Base-by-base conservation (phyloP, 2,888 invertebrate species). In the Thera obeliscata region DNA sequence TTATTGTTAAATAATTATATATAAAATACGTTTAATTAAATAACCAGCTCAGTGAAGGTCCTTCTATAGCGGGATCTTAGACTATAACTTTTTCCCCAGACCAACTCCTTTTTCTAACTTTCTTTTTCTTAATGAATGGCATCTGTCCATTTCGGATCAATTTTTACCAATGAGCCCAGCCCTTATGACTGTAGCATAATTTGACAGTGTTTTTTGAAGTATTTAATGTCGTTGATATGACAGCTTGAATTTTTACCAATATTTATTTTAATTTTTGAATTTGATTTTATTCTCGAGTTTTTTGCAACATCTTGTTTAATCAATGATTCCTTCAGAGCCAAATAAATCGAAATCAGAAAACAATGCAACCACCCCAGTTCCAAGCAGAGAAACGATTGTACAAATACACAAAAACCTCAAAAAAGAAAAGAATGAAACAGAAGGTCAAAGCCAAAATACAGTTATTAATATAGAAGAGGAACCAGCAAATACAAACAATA, bases 391-490 rank as follows among this genome's bases (percentile, higher is more conserved):
- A 33, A 52, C 8, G 3, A 3, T 46, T 46, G 22, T 8, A 11
- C 36, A 56, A 5, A 12, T 48, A 38, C 56, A 35, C 38, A 49
- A 49, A 11, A 41, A 38, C 8, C 46, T 11, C 9, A 48, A 54
- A 49, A 63, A n/a, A 43, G 50, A n/a, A 22, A 43, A 63, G 1
- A 35, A 9, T 4, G 33, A 57, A 12, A 2, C 11, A 12, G 11
- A 12, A 33, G 12, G 2, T 46, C 43, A 8, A 3, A 8, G 2
- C 3, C 50, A 43, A 63, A 50, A 63, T 4, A 54, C 58, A 58
- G 36, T 46, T 12, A n/a, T 58, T 33, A 11, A 6, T 2, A 58
- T 58, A 12, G 52, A 64, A 46, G 36, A 61, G 6, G 54, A 61
- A 46, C n/a, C 43, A 35, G 33, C 52, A 0, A 52, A 1, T 33